These are phyloP conservation scores for Camponotus pennsylvanicus DNA, from an alignment of 1,140 invertebrate species.

Conservation along the genomic window DNA sequence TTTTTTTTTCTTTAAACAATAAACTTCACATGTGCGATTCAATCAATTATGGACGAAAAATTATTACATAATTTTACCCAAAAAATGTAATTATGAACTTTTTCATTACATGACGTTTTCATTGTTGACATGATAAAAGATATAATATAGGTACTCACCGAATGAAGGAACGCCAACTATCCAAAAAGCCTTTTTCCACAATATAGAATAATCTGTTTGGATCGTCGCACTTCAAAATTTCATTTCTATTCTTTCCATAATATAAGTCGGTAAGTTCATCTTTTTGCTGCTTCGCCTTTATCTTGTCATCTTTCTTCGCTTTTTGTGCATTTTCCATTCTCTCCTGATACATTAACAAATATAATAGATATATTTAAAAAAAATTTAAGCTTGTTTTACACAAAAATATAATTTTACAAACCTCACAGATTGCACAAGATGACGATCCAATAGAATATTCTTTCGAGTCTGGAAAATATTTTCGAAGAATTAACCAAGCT, in stretches of 20 bases:
- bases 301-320: constrained; percentile 82
- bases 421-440: constrained; percentile 85
- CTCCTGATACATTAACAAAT: constrained; percentile 68
- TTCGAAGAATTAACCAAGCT: constrained; percentile 86
- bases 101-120: too few species aligned
- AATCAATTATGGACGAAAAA: not conserved
- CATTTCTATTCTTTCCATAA: constrained; percentile 78
- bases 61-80: not conserved
- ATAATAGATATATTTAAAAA: not conserved
- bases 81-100: not conserved
- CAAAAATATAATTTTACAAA: not conserved
- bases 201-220: constrained; percentile 77
- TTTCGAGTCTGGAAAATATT: constrained; percentile 87
- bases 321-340: constrained; percentile 80
- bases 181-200: constrained; percentile 81
- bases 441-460: constrained; percentile 81
- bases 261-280: constrained; percentile 81
- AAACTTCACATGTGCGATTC: not conserved
- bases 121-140: not conserved
- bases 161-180: constrained; percentile 82
- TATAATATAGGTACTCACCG: constrained; percentile 77
- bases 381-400: not conserved
- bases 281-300: constrained; percentile 82
- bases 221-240: constrained; percentile 75
- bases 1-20: constrained; percentile 1